phyloP scores from a whole-genome alignment of 2,113 vertebrate species.

The Chionomys nivalis region DNA sequence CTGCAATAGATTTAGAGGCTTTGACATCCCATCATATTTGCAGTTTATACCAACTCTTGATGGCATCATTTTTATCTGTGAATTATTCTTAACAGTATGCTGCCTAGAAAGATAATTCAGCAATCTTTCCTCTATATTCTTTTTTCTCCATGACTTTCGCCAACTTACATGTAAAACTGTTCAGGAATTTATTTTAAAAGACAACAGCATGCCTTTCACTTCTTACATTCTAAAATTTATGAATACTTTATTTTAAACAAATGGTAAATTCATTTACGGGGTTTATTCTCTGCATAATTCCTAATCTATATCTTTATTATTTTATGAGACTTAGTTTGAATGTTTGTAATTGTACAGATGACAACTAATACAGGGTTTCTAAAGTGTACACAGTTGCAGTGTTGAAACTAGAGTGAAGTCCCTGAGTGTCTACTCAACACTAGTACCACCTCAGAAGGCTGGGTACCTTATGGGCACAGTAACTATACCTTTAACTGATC shows the following conservation, averaged over 20 bases:
- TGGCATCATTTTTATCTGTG: not conserved
- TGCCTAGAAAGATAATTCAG: not conserved
- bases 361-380: not conserved
- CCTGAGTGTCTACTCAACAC: not conserved
- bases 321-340: not conserved
- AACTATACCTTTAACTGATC: not conserved
- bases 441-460: not conserved
- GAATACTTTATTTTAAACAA: not conserved
- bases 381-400: not conserved
- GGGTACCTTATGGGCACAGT: not conserved
- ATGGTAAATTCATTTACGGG: not conserved
- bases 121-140: not conserved
- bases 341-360: not conserved
- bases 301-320: not conserved
- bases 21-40: not conserved
- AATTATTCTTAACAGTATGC: not conserved
- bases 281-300: not conserved
- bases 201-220: not conserved
- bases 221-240: slow-evolving; percentile 17
- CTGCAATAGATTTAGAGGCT: not conserved
- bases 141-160: not conserved
- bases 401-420: not conserved
- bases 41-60: too few species aligned
- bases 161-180: not conserved
- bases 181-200: not conserved